Evolutionary conservation across 2,888 invertebrate species (phyloP), one percentile per base, ranked within the genome.

Genomic region (Alentia gelatinosa): DNA sequence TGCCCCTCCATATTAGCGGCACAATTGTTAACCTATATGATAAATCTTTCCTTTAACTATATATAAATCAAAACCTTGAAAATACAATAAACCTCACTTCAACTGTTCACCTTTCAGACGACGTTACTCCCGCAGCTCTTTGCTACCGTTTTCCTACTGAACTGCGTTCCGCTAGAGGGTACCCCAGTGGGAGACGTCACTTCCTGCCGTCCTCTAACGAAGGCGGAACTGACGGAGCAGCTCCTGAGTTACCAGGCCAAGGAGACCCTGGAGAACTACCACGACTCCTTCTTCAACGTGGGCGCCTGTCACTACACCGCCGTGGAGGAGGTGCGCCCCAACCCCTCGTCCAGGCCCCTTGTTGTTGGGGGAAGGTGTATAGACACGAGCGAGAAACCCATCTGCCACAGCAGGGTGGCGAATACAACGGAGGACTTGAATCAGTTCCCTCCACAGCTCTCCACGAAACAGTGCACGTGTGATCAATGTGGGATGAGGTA

Each of bases 221-320:
- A 1, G 30, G 5, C 74, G 12, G 30, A 74, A 15, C 74, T 74
- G 30, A 33, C 74, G 4, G 30, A 74, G 30, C 74, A 74, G 74
- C 74, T 74, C 30, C 12, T 12, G 3, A 26, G 26, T 26, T 33
- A 33, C 33, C 23, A 23, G 15, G 79, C 79, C 37, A n/a, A 39
- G 37, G 9, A 39, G 37, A 23, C 37, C 37, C 39, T 79, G 3
- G 1, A 9, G 23, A 19, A 39, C n/a, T 79, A 79, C 39, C 79
- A 79, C 79, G 79, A 79, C 37, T 37, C 37, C 79, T 79, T 79
- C 79, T 79, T 37, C 79, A 39, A 12, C 79, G 79, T 79, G 7
- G 79, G 79, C 35, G n/a, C 23, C n/a, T 79, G 79, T 23, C 35
- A 3, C 37, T 1, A 5, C 15, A 39, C 35, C 79, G 68, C 56